Percentiles rank a stretch among this genome's conserved stretches.
phyloP scores from a whole-genome alignment of 2,113 vertebrate species.

The Oryzias celebensis region DNA sequence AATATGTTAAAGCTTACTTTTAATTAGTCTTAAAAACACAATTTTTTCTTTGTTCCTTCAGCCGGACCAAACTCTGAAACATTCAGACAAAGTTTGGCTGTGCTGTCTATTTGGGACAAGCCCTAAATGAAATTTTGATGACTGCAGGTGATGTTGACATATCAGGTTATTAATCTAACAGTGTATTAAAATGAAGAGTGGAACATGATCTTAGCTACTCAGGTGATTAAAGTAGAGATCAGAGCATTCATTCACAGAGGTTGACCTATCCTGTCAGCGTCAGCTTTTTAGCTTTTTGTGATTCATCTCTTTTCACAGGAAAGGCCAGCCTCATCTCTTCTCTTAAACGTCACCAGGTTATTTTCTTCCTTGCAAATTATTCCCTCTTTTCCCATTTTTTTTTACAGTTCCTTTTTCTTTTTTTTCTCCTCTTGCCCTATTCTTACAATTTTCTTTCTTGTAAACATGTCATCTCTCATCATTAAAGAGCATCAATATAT shows the following conservation, averaged over 20 bases:
- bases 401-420: background rate
- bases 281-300: conserved; percentile 32
- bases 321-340: conserved; percentile 30
- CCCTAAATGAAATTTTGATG: conserved; percentile 37
- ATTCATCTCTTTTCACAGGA: conserved; percentile 25
- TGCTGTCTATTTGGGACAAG: conserved; percentile 14
- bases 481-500: conserved; percentile 35
- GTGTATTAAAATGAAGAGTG: conserved; percentile 32
- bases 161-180: conserved; percentile 28
- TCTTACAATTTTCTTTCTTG: conserved; percentile 3
- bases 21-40: no score
- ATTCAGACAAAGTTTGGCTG: background rate
- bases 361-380: conserved; percentile 17
- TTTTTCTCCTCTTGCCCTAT: background rate
- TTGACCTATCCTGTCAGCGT: conserved; percentile 51
- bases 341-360: conserved; percentile 39
- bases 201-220: conserved; percentile 29
- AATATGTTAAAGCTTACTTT: no score
- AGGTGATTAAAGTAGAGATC: conserved; percentile 48
- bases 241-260: conserved; percentile 35
- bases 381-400: background rate
- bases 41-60: no score
- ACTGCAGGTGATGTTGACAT: conserved; percentile 28
- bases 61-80: no score
- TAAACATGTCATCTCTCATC: conserved; percentile 37